Evolutionary conservation across 2,797 vertebrate species (phyloP).

Genomic region (Eupleurogrammus muticus): DNA sequence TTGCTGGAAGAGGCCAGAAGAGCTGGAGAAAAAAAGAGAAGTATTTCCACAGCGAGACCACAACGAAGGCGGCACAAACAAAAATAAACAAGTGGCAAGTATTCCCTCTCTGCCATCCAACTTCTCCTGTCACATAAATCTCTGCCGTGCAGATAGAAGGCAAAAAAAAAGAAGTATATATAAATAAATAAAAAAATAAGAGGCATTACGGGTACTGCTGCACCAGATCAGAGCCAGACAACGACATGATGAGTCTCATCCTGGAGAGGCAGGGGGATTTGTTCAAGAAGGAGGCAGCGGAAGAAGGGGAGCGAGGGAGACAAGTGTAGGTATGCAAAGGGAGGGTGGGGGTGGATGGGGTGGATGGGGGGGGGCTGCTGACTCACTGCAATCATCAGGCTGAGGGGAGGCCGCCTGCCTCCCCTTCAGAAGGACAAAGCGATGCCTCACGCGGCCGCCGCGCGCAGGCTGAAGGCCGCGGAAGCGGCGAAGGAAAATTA

Average conservation of each 20-base stretch:
- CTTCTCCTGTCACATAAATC: constrained; percentile 34
- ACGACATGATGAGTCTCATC: constrained; percentile 63
- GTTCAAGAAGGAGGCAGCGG: constrained; percentile 46
- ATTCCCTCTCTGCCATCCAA: constrained; percentile 16
- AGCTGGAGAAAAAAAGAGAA: constrained; percentile 29
- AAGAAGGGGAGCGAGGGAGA: constrained; percentile 29
- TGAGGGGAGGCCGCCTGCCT: constrained; percentile 50
- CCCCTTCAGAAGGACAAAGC: constrained; percentile 75
- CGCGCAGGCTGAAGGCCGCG: constrained; percentile 35
- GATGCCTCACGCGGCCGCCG: constrained; percentile 49
- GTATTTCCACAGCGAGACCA: constrained; percentile 24
- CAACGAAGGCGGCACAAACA: constrained; percentile 27
- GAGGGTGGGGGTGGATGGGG: not conserved
- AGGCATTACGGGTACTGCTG: constrained; percentile 37
- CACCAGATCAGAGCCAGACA: constrained; percentile 62
- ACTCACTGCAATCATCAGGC: constrained; percentile 78
- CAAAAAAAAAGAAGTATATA: not conserved
- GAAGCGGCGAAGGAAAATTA: constrained; percentile 49
- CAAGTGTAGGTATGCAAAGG: constrained; percentile 52
- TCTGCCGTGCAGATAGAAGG: constrained; percentile 5
- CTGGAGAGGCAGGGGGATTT: constrained; percentile 57
- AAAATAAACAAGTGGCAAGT: constrained; percentile 19
- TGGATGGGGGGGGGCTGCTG: constrained; percentile 74
- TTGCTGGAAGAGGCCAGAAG: constrained; percentile 36
- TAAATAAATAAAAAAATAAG: too few species aligned